Conservation (phyloP, 2,113 vertebrate species). For the Apistogramma diplotaenia region DNA sequence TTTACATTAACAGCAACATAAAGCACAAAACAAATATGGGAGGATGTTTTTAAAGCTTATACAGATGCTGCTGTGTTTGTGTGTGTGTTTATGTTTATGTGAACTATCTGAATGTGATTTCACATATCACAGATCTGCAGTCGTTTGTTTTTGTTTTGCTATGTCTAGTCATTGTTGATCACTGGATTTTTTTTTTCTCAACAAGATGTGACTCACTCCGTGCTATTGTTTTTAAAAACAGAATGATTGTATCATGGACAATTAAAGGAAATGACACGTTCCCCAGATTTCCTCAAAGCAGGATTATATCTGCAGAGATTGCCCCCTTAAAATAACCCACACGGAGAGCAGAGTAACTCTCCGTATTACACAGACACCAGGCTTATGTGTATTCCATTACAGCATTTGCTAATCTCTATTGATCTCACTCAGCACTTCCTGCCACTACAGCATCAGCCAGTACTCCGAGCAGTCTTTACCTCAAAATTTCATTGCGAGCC, state of each 20-base stretch:
- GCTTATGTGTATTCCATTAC: not conserved
- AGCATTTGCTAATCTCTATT: slow-evolving; percentile 16
- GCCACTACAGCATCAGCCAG: slow-evolving; percentile 1
- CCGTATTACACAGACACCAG: not conserved
- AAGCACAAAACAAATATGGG: slow-evolving; percentile 54
- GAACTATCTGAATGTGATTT: slow-evolving; percentile 23
- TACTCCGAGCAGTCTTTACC: slow-evolving; percentile 7
- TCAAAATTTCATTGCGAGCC: slow-evolving; percentile 19
- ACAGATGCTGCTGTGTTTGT: not conserved
- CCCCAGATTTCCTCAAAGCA: slow-evolving; percentile 33
- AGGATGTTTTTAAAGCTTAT: slow-evolving; percentile 27
- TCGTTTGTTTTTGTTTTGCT: slow-evolving; percentile 19
- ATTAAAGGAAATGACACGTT: slow-evolving; percentile 65
- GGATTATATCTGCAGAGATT: slow-evolving; percentile 18
- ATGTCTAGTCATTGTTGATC: slow-evolving; percentile 59
- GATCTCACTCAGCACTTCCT: slow-evolving; percentile 44
- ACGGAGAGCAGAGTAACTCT: not conserved
- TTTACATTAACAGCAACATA: not conserved
- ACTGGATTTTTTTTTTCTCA: slow-evolving; percentile 55
- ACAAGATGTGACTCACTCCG: slow-evolving; percentile 49
- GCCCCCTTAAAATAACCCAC: slow-evolving; percentile 32
- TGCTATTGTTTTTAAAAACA: slow-evolving; percentile 55
- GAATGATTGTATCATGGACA: slow-evolving; percentile 64
- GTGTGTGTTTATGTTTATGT: not conserved
- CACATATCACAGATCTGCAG: slow-evolving; percentile 20